A percentile compares a stretch with the other conserved stretches of the same genome.
These are phyloP conservation scores for Augiades crinisus DNA, from an alignment of 2,888 invertebrate genomes.

Conservation along the genomic window DNA sequence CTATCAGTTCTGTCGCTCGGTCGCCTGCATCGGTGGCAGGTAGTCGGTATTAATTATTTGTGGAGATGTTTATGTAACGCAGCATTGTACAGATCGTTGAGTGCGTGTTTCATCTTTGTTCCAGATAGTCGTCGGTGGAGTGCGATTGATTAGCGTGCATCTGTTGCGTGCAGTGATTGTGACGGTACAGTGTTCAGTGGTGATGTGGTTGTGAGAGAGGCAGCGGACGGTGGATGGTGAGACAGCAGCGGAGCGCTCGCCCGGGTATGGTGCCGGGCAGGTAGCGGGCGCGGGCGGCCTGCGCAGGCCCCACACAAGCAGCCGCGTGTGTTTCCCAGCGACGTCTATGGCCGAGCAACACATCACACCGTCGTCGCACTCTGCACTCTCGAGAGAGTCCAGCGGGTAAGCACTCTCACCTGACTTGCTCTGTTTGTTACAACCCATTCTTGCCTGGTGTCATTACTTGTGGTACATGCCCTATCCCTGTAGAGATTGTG, in stretches of 20 bases:
- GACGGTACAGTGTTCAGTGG: conserved; percentile 39
- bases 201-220: conserved; percentile 44
- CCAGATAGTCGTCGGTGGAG: conserved; percentile 60
- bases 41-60: conserved; percentile 52
- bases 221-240: conserved; percentile 60
- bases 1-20: conserved; percentile 3
- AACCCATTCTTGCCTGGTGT: conserved; percentile 7
- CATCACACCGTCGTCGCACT: conserved; percentile 87
- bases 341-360: conserved; percentile 96
- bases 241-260: conserved; percentile 64
- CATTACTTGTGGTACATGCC: conserved; percentile 1
- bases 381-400: conserved; percentile 87
- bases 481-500: background rate
- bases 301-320: conserved; percentile 80
- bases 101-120: conserved; percentile 69
- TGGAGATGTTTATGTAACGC: conserved; percentile 78
- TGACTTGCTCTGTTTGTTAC: background rate
- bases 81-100: conserved; percentile 66
- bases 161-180: conserved; percentile 43
- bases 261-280: conserved; percentile 81
- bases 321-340: conserved; percentile 86
- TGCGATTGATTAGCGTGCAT: conserved; percentile 40
- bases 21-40: conserved; percentile 51
- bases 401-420: conserved; percentile 59
- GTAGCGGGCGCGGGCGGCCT: conserved; percentile 81